Evolutionary conservation across 92 coral and sea anemone genomes (phyloP), one percentile per base, ranked within the genome.

Genomic region (Bergia puertoricense): DNA sequence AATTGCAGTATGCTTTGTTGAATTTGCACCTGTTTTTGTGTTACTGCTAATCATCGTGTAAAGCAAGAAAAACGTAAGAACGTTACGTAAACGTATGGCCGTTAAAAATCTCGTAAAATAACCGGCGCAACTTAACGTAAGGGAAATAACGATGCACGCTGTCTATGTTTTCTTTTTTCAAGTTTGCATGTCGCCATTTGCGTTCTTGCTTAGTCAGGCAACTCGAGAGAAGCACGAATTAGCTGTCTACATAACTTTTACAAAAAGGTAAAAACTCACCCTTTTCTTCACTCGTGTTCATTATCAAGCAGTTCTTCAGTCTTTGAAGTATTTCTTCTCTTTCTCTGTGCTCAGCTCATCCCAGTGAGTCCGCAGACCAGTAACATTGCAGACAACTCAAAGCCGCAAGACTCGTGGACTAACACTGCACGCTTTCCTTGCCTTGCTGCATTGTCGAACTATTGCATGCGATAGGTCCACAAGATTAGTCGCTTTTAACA

Each of bases 361-460:
- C 67, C 78, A 71, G 87, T 54, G 87, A 84, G 79, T 84, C 87
- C 67, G 48, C 87, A 44, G 78, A 69, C 79, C 87, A 84, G 87
- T 84, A 84, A 71, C 59, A 84, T 42, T 82, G 79, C 87, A 84
- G 79, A 46, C 87, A 67, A 9, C 78, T 84, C 87, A 84, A 50
- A 84, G 78, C 79, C 87, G 66, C 87, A 84, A 84, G 87, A 84
- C 66, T 4, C 62, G 68, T 23, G 41, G 87, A 84, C 78, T 84
- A 46, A 84, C 14, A 80, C 56, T 69, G 87, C 87, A 84, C 72
- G 79, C 87, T 71, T 41, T 50, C 42, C 67, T 79, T n/a, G 78
- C 66, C 69, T 16, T 20, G 69, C 30, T 62, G 69, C 69, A 18
- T 62, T 62, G 30, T 22, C 69, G 8, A 2, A 62, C 69, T 16